These are phyloP conservation scores for Carassius auratus DNA, from an alignment of 2,113 vertebrate species.

Conservation along the genomic window DNA sequence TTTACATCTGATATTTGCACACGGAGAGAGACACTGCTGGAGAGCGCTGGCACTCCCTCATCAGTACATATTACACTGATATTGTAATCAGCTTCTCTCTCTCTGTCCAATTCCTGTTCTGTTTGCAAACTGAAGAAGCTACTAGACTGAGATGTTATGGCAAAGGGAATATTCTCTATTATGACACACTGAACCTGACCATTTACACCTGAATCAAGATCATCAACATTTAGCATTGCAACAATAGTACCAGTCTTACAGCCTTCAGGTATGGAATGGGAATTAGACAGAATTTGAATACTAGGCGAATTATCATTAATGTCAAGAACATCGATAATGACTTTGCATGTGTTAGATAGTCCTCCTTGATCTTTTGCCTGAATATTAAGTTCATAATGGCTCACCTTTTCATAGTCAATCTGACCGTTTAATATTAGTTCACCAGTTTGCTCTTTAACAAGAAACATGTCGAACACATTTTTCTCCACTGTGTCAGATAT, in stretches of 20 bases:
- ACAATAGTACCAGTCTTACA: slow-evolving; percentile 64
- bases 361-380: too few species aligned
- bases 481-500: too few species aligned
- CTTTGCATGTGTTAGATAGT: too few species aligned
- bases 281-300: slow-evolving; percentile 40
- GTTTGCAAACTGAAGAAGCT: slow-evolving; percentile 69
- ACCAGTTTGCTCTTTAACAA: too few species aligned
- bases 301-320: slow-evolving; percentile 66
- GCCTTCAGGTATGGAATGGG: slow-evolving; percentile 64
- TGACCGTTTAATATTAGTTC: too few species aligned
- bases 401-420: too few species aligned
- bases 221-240: slow-evolving; percentile 74
- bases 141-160: slow-evolving; percentile 62
- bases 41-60: slow-evolving; percentile 52
- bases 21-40: slow-evolving; percentile 43
- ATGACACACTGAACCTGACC: slow-evolving; percentile 67
- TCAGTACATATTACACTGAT: slow-evolving; percentile 52
- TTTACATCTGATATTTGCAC: slow-evolving; percentile 55
- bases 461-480: too few species aligned
- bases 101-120: slow-evolving; percentile 52
- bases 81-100: slow-evolving; percentile 49
- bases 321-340: slow-evolving; percentile 71
- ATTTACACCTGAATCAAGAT: slow-evolving; percentile 71
- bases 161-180: slow-evolving; percentile 61
- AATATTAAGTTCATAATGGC: too few species aligned